phyloP scores from a whole-genome alignment of 1,140 invertebrate species.

The Leptinotarsa defecta region DNA sequence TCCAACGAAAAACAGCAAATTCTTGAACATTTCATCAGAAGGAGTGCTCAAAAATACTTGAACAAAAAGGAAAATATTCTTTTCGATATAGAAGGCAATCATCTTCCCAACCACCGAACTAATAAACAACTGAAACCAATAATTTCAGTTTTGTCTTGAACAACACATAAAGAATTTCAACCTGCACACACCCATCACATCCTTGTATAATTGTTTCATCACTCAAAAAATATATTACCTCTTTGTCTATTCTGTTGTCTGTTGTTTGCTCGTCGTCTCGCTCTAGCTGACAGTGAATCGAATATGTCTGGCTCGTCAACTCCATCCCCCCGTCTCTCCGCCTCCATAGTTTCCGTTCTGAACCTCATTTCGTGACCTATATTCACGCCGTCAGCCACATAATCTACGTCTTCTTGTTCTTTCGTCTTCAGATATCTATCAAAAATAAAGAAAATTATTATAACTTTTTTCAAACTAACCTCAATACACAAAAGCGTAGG shows the following conservation, averaged over 20 bases:
- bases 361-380: conserved; percentile 77
- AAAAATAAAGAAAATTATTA: conserved; percentile 18
- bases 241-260: conserved; percentile 57
- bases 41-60: too few relatives aligned
- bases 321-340: conserved; percentile 71
- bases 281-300: conserved; percentile 75
- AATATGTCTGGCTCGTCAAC: conserved; percentile 70
- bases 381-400: conserved; percentile 73
- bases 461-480: background rate
- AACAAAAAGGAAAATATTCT: too few relatives aligned
- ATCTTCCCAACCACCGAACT: too few relatives aligned
- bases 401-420: conserved; percentile 76
- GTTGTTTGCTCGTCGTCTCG: conserved; percentile 64
- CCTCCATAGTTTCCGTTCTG: conserved; percentile 77
- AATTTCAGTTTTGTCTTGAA: too few relatives aligned
- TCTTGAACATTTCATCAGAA: too few relatives aligned
- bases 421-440: conserved; percentile 51
- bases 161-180: too few relatives aligned
- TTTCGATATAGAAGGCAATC: too few relatives aligned
- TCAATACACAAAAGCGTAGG: conserved; percentile 23
- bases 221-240: conserved; percentile 35
- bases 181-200: too few relatives aligned
- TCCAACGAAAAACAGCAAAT: too few relatives aligned
- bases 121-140: too few relatives aligned
- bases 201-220: too few relatives aligned